Base-by-base conservation (phyloP, 1,140 invertebrate genomes). In the Adelges cooleyi region DNA sequence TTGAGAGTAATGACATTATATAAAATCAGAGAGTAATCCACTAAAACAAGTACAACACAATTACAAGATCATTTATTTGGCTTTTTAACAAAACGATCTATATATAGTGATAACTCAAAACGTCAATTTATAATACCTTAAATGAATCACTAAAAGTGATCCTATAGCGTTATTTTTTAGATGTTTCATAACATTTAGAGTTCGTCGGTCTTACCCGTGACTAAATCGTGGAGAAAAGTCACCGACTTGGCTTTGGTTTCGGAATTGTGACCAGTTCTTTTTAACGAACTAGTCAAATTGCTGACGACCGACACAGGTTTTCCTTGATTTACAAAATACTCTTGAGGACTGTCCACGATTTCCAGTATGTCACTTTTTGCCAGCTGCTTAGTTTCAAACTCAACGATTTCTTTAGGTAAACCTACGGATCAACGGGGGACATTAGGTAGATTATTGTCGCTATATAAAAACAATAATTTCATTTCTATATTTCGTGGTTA, bases 221-320 rank as follows among this genome's bases (percentile, higher is more conserved):
- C 48, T 67, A 59, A 67, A 23, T 67, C 53, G 20, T 51, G 66
- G 20, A 46, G 54, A 51, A 59, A 67, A 42, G 54, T 54, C 6
- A 66, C 65, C 4, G 66, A 59, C 22, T 67, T 62, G 5, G 29
- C 11, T 62, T 67, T 67, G 9, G 25, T 27, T 13, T 62, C 54
- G 3, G 46, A 33, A 56, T 50, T 59, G 5, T 33, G 29, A 18
- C 5, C 38, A 29, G 42, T 25, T n/a, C 29, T 62, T 48, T 62
- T 62, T 20, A 62, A 33, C 6, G 56, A 62, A 20, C 56, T 62
- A 20, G 56, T 62, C 18, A 62, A 25, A 3, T 62, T 46, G 17
- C 42, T 62, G 18, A 62, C 40, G 17, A 62, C 44, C 8, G 42
- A 62, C 8, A 46, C 25, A 9, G 56, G 56, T 46, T 62, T 44